Conservation (phyloP, 2,797 vertebrate species). For the Spheniscus humboldti region DNA sequence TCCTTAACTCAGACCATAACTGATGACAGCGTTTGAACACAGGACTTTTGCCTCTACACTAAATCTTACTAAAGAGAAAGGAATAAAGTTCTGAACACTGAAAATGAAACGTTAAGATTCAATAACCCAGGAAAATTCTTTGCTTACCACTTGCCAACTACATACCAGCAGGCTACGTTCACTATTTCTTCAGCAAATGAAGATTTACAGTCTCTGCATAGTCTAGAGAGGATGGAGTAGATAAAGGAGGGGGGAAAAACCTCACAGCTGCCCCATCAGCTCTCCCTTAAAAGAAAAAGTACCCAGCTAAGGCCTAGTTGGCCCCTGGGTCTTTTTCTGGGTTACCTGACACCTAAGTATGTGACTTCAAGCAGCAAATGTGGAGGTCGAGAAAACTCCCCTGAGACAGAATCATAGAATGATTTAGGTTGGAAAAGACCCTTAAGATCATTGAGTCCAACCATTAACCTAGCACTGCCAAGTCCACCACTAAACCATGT, state of each 20-base stretch:
- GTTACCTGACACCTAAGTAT: not conserved
- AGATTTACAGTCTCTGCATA: not conserved
- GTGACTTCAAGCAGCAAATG: not conserved
- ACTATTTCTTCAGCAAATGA: not conserved
- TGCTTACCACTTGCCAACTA: not conserved
- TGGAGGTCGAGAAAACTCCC: not conserved
- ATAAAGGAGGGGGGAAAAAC: not conserved
- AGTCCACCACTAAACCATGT: too few relatives aligned
- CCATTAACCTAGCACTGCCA: too few relatives aligned
- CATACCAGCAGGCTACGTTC: not conserved
- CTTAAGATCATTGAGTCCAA: too few relatives aligned
- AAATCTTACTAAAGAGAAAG: not conserved
- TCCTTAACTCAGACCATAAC: not conserved
- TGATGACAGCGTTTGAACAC: not conserved
- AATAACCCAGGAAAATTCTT: not conserved
- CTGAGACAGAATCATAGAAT: not conserved
- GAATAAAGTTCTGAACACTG: not conserved
- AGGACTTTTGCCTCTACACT: not conserved
- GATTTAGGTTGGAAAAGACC: too few relatives aligned
- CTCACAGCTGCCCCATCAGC: not conserved
- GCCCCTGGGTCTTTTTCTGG: not conserved
- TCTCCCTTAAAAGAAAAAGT: not conserved
- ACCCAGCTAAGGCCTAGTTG: not conserved
- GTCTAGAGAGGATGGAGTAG: not conserved
- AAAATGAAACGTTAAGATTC: not conserved